Conservation (phyloP, 1,140 invertebrate genomes). For the Helicoverpa armigera region DNA sequence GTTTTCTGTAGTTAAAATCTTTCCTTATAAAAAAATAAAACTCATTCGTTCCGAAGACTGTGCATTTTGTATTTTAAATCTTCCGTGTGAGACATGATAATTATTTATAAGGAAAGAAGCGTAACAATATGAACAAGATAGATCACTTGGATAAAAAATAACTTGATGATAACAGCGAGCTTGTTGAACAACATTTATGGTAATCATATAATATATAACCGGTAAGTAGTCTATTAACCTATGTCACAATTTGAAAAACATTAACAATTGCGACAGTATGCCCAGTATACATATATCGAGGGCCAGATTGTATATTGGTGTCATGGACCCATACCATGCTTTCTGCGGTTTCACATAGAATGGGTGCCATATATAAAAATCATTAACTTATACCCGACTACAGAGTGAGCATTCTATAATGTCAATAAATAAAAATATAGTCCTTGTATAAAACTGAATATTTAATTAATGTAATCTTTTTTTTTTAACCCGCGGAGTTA, state of each 20-base stretch:
- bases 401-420: too few relatives aligned
- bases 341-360: too few relatives aligned
- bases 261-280: background rate
- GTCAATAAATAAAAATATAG: too few relatives aligned
- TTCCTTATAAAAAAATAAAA: slow-evolving; percentile 17
- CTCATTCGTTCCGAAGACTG: background rate
- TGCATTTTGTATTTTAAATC: background rate
- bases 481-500: too few relatives aligned
- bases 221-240: background rate
- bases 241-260: background rate
- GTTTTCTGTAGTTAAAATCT: background rate
- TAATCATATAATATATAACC: background rate
- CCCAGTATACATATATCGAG: background rate
- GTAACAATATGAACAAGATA: background rate
- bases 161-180: background rate
- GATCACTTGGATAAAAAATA: background rate
- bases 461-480: too few relatives aligned
- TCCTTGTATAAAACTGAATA: too few relatives aligned
- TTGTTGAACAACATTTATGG: background rate
- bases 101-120: slow-evolving; percentile 3
- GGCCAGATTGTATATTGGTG: background rate
- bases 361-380: background rate
- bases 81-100: background rate
- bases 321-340: too few relatives aligned
- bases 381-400: slow-evolving; percentile 6